Conservation (phyloP, 2,113 vertebrate genomes). For the Condylura cristata region DNA sequence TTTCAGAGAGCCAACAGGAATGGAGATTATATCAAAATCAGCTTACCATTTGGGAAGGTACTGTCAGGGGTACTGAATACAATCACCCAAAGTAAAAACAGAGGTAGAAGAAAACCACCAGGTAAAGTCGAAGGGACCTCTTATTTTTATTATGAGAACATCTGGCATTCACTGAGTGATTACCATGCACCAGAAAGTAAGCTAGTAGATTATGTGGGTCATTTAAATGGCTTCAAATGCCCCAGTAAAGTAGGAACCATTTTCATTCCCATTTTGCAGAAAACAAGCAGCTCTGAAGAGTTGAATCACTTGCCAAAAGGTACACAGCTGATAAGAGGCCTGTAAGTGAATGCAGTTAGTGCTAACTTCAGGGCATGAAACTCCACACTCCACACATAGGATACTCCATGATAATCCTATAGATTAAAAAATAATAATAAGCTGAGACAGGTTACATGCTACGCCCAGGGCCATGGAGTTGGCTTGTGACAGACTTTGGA, state of each 20-base stretch:
- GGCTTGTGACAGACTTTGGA: not conserved
- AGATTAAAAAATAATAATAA: not conserved
- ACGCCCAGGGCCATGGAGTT: not conserved
- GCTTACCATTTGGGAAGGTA: conserved; percentile 12
- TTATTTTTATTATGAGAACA: not conserved
- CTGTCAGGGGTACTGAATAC: not conserved
- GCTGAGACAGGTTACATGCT: not conserved
- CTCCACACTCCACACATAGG: too few relatives aligned
- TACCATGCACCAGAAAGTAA: not conserved
- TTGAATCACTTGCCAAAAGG: not conserved
- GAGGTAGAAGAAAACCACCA: not conserved
- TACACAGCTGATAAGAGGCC: not conserved
- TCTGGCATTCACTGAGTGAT: not conserved
- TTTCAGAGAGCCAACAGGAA: not conserved
- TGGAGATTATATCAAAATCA: not conserved
- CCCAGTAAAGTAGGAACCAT: too few relatives aligned
- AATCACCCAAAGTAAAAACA: not conserved
- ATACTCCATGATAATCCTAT: too few relatives aligned
- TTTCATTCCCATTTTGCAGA: conserved; percentile 15
- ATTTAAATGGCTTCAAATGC: not conserved
- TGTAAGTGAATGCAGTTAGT: not conserved
- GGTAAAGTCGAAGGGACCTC: not conserved
- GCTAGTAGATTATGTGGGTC: not conserved
- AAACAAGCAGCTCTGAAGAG: not conserved
- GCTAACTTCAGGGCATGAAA: not conserved